Percentiles rank a stretch among this genome's conserved stretches.
These are phyloP conservation scores for Pocillopora grandis DNA, from an alignment of 92 coral and sea anemone genomes.

Conservation along the genomic window DNA sequence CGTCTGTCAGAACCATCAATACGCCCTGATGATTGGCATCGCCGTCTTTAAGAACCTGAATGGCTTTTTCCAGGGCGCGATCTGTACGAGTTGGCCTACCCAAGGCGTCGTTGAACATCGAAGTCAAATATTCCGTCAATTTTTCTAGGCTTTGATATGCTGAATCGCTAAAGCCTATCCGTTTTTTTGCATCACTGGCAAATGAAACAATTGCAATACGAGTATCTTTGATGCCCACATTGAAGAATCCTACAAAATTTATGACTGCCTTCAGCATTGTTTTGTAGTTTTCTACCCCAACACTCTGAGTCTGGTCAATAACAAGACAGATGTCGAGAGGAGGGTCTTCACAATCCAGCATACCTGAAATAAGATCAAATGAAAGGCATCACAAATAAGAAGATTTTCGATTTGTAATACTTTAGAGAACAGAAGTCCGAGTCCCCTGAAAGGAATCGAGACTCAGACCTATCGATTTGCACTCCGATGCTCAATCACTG, in stretches of 20 bases:
- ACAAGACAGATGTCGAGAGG: constrained; percentile 16
- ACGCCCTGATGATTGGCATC: neutral
- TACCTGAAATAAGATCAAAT: neutral
- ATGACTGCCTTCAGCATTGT: neutral
- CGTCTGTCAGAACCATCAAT: neutral
- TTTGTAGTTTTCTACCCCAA: neutral
- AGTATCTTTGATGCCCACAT: neutral
- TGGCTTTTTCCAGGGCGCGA: neutral
- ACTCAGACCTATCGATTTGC: too few species aligned
- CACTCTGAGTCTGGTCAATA: constrained; percentile 9
- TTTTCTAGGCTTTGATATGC: neutral
- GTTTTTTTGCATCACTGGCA: neutral
- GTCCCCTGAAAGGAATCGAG: too few species aligned
- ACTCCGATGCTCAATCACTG: too few species aligned
- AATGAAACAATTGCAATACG: neutral
- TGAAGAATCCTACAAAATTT: neutral
- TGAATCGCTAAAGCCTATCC: neutral
- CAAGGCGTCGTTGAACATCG: neutral
- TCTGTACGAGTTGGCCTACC: constrained; percentile 1
- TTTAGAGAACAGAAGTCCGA: too few species aligned
- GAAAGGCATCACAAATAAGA: too few species aligned
- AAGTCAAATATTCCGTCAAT: neutral
- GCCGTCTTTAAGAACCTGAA: neutral
- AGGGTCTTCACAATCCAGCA: constrained; percentile 17
- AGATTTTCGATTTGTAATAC: neutral